Percentiles rank a stretch among this genome's conserved stretches.
These are phyloP conservation scores for Cataglyphis altisquamis DNA, from an alignment of 2,888 invertebrate species.

Conservation along the genomic window DNA sequence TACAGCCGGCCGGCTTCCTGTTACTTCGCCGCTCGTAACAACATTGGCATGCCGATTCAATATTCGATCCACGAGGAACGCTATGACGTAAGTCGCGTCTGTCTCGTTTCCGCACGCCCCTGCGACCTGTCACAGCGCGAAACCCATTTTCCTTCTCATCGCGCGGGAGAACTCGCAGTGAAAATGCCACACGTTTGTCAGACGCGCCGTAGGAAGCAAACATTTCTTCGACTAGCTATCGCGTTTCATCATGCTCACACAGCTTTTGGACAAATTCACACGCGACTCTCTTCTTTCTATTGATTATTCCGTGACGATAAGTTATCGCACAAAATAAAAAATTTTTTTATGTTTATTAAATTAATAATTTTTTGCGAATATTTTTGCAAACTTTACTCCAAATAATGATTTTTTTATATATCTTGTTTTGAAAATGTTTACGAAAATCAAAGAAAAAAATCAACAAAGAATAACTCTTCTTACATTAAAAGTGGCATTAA, in stretches of 20 bases:
- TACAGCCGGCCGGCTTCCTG: slow-evolving; percentile 43
- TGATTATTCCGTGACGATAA: not conserved
- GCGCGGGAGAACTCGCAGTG: slow-evolving; percentile 16
- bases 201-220: slow-evolving; percentile 2
- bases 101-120: not conserved
- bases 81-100: slow-evolving; percentile 59
- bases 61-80: slow-evolving; percentile 66
- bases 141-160: slow-evolving; percentile 42
- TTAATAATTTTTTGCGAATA: not conserved
- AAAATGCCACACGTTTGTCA: slow-evolving; percentile 19
- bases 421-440: not conserved
- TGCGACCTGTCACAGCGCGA: slow-evolving; percentile 16
- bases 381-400: not conserved
- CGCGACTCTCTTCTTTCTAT: not conserved
- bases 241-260: slow-evolving; percentile 3
- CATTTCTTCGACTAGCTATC: slow-evolving; percentile 35
- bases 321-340: not conserved
- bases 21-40: slow-evolving; percentile 50
- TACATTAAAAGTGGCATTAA: not conserved
- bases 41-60: slow-evolving; percentile 57
- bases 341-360: not conserved
- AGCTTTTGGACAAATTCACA: slow-evolving; percentile 12
- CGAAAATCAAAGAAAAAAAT: not conserved
- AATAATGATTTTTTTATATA: not conserved
- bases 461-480: not conserved